A percentile compares a stretch with the other conserved stretches of the same genome.
These are phyloP conservation scores for Cynodonichthys magdalenae DNA, from an alignment of 2,797 vertebrate genomes.

Conservation along the genomic window DNA sequence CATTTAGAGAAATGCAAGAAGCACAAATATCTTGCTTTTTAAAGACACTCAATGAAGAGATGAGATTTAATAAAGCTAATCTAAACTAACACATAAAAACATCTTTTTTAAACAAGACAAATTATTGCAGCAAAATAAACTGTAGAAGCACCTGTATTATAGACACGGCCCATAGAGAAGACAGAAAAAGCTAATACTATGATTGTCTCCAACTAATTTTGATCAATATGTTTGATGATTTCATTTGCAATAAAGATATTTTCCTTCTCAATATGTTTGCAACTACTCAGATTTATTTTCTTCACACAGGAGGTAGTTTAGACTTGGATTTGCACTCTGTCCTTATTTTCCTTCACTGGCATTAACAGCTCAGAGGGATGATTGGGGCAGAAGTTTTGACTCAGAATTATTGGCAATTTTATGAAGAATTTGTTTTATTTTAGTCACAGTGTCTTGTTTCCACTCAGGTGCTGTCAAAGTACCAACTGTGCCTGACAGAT, in stretches of 20 bases:
- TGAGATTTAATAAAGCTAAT: constrained; percentile 9
- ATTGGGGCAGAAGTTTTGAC: background rate
- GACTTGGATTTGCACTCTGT: background rate
- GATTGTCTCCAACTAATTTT: background rate
- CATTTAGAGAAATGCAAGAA: background rate
- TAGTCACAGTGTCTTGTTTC: background rate
- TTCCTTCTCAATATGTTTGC: background rate
- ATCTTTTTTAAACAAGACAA: constrained; percentile 30
- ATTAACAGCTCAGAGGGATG: background rate
- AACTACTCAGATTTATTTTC: background rate
- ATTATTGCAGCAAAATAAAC: constrained; percentile 10
- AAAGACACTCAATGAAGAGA: background rate
- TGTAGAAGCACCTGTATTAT: background rate
- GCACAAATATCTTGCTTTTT: background rate
- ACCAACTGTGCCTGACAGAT: background rate
- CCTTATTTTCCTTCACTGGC: background rate
- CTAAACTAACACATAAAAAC: constrained; percentile 15
- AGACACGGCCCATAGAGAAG: constrained; percentile 22
- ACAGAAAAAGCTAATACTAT: background rate
- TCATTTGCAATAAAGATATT: no score
- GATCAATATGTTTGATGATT: no score
- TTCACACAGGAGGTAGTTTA: constrained; percentile 4
- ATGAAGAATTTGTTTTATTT: background rate
- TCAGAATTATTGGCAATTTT: background rate
- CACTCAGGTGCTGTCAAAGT: background rate